A percentile compares a stretch with the other conserved stretches of the same genome.
Conservation (phyloP, 2,888 invertebrate genomes). For the Lissonota sp. region DNA sequence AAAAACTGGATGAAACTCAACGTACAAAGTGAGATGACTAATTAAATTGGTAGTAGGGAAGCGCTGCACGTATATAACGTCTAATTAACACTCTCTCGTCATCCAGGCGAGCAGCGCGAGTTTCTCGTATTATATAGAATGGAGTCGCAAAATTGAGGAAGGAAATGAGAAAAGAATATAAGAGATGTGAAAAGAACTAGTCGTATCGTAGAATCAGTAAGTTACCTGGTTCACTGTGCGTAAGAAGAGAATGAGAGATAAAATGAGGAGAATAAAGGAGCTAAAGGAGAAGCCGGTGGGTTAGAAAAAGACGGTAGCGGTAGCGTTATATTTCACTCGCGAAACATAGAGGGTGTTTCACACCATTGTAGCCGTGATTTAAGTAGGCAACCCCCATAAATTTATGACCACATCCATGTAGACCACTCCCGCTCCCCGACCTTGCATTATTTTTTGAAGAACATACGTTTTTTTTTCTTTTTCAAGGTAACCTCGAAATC, state of each 20-base stretch:
- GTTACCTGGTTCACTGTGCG: background rate
- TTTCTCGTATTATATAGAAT: constrained; percentile 17
- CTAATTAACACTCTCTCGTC: constrained; percentile 42
- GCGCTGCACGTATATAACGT: constrained; percentile 27
- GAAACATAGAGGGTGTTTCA: constrained; percentile 33
- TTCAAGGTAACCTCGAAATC: background rate
- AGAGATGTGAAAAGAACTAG: constrained; percentile 24
- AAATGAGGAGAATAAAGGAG: constrained; percentile 32
- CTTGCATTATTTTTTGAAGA: constrained; percentile 50
- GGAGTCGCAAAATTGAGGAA: background rate
- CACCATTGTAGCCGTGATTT: constrained; percentile 44
- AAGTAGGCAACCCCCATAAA: constrained; percentile 51
- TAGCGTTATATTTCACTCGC: constrained; percentile 41
- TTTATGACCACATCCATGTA: constrained; percentile 48
- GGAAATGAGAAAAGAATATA: background rate
- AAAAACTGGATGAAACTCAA: constrained; percentile 27
- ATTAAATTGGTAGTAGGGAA: constrained; percentile 37
- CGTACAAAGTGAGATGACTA: constrained; percentile 40
- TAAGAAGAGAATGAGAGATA: constrained; percentile 27
- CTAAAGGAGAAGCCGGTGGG: background rate
- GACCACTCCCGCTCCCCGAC: constrained; percentile 1
- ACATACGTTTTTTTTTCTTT: constrained; percentile 43
- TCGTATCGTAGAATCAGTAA: constrained; percentile 16
- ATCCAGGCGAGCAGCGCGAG: constrained; percentile 1
- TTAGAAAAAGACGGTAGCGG: constrained; percentile 7